Evolutionary conservation across 2,113 vertebrate species (phyloP), one percentile per base, ranked within the genome.

Genomic region (Oncorhynchus mykiss): DNA sequence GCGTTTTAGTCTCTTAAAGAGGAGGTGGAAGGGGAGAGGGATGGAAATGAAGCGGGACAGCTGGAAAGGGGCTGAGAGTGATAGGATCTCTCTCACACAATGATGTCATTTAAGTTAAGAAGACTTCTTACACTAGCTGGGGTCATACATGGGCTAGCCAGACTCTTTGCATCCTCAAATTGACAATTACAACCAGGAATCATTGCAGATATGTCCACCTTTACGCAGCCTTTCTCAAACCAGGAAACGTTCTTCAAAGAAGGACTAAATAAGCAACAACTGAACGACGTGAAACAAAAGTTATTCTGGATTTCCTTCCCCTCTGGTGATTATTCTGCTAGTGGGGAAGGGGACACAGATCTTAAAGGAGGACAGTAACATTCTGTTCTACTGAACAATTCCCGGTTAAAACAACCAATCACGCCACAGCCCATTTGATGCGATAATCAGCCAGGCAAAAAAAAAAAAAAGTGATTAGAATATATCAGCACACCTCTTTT

Each of bases 401-500:
- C 76, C 71, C 65, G 54, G 82, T 76, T 77, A 74, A 82, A 85
- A 80, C 67, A 77, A 75, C 83, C 82, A 83, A 74, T 84, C 79
- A 67, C 74, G 75, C 25, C 69, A 80, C 74, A 85, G 79, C 70
- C 85, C 86, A 86, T 90, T 87, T 86, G 77, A 77, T 82, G 69
- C 72, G 22, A 75, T 82, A 82, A 87, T 87, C 79, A 84, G 72
- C 79, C 80, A 78, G 71, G 75, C 84, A 86, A 74, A 79, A 27
- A 27, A 27, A 78, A 31, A 5, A 34, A 7, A 71, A 85, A 90
- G 78, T 83, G 80, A 87, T 89, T 87, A 84, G 60, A 86, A 83
- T 83, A 84, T 78, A 87, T 86, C 82, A 84, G 80, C 71, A 80
- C 83, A 86, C 84, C 77, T 87, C 86, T 75, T 79, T 71, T 85